phyloP scores from a whole-genome alignment of 30 jellyfish, hydroid and myxozoan species.

The Rhopilema esculentum region DNA sequence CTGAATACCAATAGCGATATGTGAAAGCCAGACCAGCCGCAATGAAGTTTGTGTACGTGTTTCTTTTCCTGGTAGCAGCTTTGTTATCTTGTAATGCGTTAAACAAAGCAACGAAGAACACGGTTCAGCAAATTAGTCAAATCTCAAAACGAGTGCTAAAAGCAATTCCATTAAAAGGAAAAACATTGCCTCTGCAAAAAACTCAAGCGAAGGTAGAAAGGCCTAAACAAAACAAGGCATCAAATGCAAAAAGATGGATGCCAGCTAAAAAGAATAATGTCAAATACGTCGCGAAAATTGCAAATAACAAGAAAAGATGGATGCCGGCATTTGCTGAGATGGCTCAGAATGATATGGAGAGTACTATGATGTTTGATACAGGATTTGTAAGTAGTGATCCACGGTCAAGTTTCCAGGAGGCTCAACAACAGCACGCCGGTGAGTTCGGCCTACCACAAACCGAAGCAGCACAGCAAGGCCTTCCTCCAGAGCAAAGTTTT shows the following conservation, averaged over 20 bases:
- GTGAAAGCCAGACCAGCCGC: neutral
- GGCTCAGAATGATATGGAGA: slow-evolving; percentile 79
- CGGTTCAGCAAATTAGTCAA: neutral
- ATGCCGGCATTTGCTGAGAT: slow-evolving; percentile 76
- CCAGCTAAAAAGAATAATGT: slow-evolving; percentile 46
- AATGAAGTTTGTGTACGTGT: slow-evolving; percentile 9
- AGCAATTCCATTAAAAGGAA: slow-evolving; percentile 35
- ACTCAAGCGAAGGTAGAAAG: slow-evolving; percentile 8
- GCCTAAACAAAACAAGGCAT: neutral
- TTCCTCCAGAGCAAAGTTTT: slow-evolving; percentile 70
- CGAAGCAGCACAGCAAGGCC: slow-evolving; percentile 22
- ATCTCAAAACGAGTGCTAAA: slow-evolving; percentile 11
- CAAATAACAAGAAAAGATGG: slow-evolving; percentile 76
- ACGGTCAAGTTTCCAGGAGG: slow-evolving; percentile 15
- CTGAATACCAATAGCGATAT: neutral
- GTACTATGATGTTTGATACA: slow-evolving; percentile 67
- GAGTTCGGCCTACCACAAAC: slow-evolving; percentile 36
- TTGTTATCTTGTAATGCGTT: slow-evolving; percentile 1
- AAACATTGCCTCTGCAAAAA: slow-evolving; percentile 12
- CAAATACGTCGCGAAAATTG: slow-evolving; percentile 48
- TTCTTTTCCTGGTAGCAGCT: neutral
- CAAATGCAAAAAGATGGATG: slow-evolving; percentile 61
- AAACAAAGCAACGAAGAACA: neutral
- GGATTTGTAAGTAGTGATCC: slow-evolving; percentile 70
- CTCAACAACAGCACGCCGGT: slow-evolving; percentile 20